Evolutionary conservation across 2,888 invertebrate species (phyloP).

Genomic region (Harpalus rubripes): DNA sequence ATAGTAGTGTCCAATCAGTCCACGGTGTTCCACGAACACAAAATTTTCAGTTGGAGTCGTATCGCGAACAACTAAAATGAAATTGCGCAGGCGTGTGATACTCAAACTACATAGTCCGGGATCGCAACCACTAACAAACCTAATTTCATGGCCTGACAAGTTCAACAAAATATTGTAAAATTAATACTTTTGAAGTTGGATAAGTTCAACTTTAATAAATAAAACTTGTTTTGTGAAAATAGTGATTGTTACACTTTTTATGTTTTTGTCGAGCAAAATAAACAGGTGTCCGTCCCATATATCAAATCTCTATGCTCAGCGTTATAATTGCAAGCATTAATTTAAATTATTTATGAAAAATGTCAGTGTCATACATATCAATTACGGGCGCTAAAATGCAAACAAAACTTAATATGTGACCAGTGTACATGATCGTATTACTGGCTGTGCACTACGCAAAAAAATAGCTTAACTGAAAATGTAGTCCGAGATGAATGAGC

Average conservation of each 20-base stretch:
- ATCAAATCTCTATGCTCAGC: neutral
- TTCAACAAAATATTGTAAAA: too few relatives aligned
- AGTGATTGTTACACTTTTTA: neutral
- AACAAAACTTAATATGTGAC: constrained; percentile 56
- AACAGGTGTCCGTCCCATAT: neutral
- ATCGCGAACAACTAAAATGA: too few relatives aligned
- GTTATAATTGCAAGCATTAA: constrained; percentile 31
- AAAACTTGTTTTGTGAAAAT: neutral
- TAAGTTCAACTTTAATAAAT: neutral
- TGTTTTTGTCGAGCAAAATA: neutral
- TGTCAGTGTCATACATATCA: constrained; percentile 56
- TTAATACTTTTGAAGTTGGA: too few relatives aligned
- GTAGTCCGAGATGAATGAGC: constrained; percentile 16
- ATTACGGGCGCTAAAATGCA: constrained; percentile 48
- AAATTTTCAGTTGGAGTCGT: too few relatives aligned
- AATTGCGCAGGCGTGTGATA: too few relatives aligned
- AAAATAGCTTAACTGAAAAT: constrained; percentile 32
- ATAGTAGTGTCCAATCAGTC: too few relatives aligned
- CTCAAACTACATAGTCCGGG: too few relatives aligned
- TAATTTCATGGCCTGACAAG: too few relatives aligned
- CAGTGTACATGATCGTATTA: constrained; percentile 31
- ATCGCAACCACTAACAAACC: too few relatives aligned
- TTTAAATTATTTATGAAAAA: constrained; percentile 64
- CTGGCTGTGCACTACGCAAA: constrained; percentile 2
- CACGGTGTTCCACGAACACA: too few relatives aligned